phyloP scores from a whole-genome alignment of 2,113 vertebrate genomes.

The Epinephelus moara region DNA sequence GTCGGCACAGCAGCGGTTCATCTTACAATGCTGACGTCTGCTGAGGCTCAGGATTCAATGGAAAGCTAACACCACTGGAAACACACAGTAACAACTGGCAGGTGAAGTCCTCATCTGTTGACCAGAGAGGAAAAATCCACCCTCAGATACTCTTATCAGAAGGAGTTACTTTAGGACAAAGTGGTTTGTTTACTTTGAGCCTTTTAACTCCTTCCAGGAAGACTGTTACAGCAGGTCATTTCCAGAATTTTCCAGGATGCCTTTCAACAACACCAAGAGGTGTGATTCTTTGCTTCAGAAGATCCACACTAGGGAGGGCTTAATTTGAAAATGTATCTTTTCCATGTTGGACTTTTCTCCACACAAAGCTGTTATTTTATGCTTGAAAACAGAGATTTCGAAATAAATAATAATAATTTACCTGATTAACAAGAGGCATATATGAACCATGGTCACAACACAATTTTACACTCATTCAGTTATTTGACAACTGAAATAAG shows the following conservation, averaged over 20 bases:
- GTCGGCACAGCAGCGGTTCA: background rate
- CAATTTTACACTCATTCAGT: too few species aligned
- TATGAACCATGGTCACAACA: too few species aligned
- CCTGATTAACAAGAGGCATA: too few species aligned
- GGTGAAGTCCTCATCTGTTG: slow-evolving; percentile 5
- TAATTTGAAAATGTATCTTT: background rate
- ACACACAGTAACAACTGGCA: slow-evolving; percentile 16
- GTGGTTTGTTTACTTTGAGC: background rate
- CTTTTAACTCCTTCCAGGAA: background rate
- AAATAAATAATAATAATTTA: too few species aligned
- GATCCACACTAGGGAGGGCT: background rate
- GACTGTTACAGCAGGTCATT: too few species aligned
- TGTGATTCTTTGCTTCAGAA: background rate
- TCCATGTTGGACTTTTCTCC: background rate
- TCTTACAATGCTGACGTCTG: slow-evolving; percentile 40
- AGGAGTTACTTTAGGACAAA: background rate
- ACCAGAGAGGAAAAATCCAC: slow-evolving; percentile 25
- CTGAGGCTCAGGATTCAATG: slow-evolving; percentile 24
- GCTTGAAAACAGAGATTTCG: background rate
- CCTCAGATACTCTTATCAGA: background rate
- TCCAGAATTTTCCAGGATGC: background rate
- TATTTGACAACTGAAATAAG: too few species aligned
- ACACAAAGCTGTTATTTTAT: background rate
- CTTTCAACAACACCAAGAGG: background rate
- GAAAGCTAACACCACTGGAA: slow-evolving; percentile 11